Evolutionary conservation across 2,888 invertebrate genomes (phyloP).

Genomic region (Trichogramma dendrolimi): DNA sequence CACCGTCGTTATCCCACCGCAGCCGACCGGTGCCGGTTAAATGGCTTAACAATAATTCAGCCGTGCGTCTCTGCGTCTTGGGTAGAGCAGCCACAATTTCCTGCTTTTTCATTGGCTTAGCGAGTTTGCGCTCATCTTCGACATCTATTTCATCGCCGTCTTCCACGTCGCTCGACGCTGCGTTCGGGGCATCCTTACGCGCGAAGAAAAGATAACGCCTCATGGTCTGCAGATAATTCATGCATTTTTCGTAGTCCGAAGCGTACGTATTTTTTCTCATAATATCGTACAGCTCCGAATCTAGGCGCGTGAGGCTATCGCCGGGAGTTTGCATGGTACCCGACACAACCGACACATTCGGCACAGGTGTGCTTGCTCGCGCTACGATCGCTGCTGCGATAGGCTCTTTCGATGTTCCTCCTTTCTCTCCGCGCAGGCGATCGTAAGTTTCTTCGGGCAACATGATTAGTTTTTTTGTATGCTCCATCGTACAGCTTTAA

Average conservation of each 20-base stretch:
- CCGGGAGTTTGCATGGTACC: conserved; percentile 9
- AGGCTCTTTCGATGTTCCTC: no score
- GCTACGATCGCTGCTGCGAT: no score
- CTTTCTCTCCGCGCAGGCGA: not conserved
- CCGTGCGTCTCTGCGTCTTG: no score
- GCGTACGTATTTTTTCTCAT: conserved; percentile 13
- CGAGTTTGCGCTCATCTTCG: no score
- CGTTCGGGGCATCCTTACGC: no score
- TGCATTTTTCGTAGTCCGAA: conserved; percentile 24
- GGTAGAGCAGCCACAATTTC: no score
- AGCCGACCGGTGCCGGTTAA: no score
- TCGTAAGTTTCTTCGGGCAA: conserved; percentile 4
- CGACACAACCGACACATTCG: not conserved
- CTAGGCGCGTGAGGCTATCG: conserved; percentile 12
- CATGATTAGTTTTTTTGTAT: conserved; percentile 21
- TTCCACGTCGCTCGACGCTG: no score
- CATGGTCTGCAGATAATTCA: conserved; percentile 16
- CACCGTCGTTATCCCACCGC: not conserved
- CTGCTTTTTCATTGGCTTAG: no score
- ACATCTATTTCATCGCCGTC: no score
- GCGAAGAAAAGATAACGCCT: conserved; percentile 19
- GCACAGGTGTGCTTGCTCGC: not conserved
- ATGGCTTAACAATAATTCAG: no score
- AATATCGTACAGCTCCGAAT: conserved; percentile 24
- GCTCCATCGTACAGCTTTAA: conserved; percentile 10